These are phyloP conservation scores for Bergia sp. DNA, from an alignment of 92 coral and sea anemone species.

Conservation along the genomic window DNA sequence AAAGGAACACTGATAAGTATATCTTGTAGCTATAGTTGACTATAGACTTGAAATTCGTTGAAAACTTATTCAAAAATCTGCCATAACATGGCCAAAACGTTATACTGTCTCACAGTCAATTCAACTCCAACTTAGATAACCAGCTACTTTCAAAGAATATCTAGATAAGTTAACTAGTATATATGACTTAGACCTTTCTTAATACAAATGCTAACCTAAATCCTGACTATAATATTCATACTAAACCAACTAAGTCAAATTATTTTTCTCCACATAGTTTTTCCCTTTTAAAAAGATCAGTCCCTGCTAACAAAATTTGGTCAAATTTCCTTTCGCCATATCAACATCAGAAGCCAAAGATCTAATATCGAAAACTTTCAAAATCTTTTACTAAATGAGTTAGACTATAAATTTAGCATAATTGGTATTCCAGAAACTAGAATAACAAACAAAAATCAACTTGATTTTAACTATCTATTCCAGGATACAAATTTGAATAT, in stretches of 20 bases:
- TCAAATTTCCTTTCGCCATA: slow-evolving; percentile 8
- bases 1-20: background rate
- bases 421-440: no score
- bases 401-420: no score
- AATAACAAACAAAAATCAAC: background rate
- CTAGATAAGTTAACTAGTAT: slow-evolving; percentile 25
- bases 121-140: no score
- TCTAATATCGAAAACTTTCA: background rate
- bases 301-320: background rate
- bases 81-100: slow-evolving; percentile 14
- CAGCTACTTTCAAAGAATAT: background rate
- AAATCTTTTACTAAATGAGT: no score
- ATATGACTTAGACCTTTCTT: slow-evolving; percentile 12
- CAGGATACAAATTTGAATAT: slow-evolving; percentile 54
- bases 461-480: slow-evolving; percentile 36
- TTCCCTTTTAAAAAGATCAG: no score
- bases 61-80: background rate
- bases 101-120: slow-evolving; percentile 10
- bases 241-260: background rate
- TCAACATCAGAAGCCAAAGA: slow-evolving; percentile 37
- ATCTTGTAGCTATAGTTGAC: background rate
- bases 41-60: background rate
- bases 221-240: background rate
- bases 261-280: no score
- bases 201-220: slow-evolving; percentile 7